These are phyloP conservation scores for Urocynchramus pylzowi DNA, from an alignment of 2,113 vertebrate genomes.

Conservation along the genomic window DNA sequence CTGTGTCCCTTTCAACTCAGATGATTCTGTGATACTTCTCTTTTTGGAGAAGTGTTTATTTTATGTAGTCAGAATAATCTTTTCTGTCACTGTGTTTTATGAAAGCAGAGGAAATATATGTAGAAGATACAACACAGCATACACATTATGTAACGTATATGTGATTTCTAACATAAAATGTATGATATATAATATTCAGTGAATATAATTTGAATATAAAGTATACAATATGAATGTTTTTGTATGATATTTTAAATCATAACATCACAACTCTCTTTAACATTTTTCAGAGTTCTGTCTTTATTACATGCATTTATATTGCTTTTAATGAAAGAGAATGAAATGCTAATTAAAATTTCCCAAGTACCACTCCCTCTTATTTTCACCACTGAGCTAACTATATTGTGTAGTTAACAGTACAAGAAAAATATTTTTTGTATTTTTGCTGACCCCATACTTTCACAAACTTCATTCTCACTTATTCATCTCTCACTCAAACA, in stretches of 20 bases:
- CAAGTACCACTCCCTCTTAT: not conserved
- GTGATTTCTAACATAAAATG: not conserved
- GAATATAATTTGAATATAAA: not conserved
- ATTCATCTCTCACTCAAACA: not conserved
- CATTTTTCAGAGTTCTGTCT: not conserved
- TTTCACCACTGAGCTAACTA: not conserved
- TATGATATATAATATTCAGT: not conserved
- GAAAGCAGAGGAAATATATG: not conserved
- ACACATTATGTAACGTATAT: not conserved
- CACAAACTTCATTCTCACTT: not conserved
- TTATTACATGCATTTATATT: not conserved
- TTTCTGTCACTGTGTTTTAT: not conserved
- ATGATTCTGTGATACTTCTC: not conserved
- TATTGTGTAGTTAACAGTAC: not conserved
- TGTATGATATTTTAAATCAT: not conserved
- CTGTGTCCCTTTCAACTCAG: not conserved
- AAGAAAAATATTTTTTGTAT: not conserved
- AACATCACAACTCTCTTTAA: rapidly evolving
- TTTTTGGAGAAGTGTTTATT: not conserved
- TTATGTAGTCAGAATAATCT: not conserved
- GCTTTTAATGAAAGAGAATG: not conserved
- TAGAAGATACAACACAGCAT: not conserved
- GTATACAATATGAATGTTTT: not conserved
- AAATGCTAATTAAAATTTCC: not conserved
- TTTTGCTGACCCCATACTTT: not conserved